phyloP scores from a whole-genome alignment of 2,888 invertebrate genomes.

The Teleogryllus oceanicus region DNA sequence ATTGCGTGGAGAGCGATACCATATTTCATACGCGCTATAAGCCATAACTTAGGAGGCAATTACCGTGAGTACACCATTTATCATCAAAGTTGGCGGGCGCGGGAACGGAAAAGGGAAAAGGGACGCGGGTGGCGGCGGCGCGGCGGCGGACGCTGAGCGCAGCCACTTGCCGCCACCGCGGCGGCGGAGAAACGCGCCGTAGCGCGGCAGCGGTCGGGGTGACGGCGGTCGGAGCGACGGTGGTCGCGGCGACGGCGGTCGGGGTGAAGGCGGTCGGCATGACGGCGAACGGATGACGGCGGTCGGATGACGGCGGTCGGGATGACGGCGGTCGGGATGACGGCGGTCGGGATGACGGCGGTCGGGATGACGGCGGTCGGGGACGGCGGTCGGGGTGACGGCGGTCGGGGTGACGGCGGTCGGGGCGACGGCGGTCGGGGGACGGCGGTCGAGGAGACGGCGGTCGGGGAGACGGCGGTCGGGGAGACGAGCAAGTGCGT shows the following conservation, averaged over 20 bases:
- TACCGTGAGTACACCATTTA: constrained; percentile 59
- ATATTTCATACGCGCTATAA: constrained; percentile 58
- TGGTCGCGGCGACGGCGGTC: not conserved
- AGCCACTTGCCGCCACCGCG: not conserved
- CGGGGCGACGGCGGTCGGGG: not conserved
- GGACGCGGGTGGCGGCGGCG: not conserved
- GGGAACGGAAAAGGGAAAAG: not conserved
- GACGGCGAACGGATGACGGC: not conserved
- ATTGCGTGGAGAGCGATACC: constrained; percentile 58
- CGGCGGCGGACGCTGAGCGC: not conserved
- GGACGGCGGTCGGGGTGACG: not conserved
- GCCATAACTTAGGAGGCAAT: constrained; percentile 60
- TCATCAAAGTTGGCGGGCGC: constrained; percentile 45
- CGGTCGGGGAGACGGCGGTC: not conserved
- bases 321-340: not conserved
- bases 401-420: not conserved
- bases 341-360: not conserved
- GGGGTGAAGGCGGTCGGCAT: not conserved
- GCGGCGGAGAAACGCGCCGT: not conserved
- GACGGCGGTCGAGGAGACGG: not conserved
- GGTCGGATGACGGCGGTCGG: not conserved
- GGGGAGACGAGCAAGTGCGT: constrained; percentile 27
- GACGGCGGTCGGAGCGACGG: not conserved
- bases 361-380: no score
- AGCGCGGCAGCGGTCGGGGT: not conserved